These are phyloP conservation scores for Halcyon leucocephala DNA, from an alignment of 2,797 vertebrate species.

Conservation along the genomic window DNA sequence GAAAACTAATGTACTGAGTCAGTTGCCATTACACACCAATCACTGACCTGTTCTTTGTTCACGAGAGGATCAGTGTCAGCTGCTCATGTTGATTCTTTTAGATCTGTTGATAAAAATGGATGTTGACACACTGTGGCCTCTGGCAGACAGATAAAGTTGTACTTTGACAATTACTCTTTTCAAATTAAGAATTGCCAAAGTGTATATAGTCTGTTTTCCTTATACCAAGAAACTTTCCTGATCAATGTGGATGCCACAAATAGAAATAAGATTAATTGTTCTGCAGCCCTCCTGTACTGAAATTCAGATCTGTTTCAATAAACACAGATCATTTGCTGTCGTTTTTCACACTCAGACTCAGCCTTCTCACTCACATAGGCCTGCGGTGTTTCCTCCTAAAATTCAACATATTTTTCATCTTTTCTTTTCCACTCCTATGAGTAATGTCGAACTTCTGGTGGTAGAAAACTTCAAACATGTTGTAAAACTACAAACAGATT, in stretches of 20 bases:
- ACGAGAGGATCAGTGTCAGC: fast-evolving
- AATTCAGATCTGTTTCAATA: not conserved
- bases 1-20: not conserved
- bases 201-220: not conserved
- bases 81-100: not conserved
- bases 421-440: not conserved
- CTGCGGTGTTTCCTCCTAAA: not conserved
- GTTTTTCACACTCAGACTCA: not conserved
- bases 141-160: not conserved
- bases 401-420: not conserved
- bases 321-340: not conserved
- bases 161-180: not conserved
- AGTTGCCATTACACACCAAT: not conserved
- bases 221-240: not conserved
- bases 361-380: not conserved
- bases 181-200: not conserved
- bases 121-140: not conserved
- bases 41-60: not conserved
- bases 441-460: not conserved
- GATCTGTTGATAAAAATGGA: not conserved
- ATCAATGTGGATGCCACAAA: not conserved
- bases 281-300: not conserved
- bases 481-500: not conserved
- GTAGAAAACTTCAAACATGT: not conserved
- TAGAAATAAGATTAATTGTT: not conserved